These are phyloP conservation scores for Sinhomidia bicolor DNA, from an alignment of 2,888 invertebrate species.

Conservation along the genomic window DNA sequence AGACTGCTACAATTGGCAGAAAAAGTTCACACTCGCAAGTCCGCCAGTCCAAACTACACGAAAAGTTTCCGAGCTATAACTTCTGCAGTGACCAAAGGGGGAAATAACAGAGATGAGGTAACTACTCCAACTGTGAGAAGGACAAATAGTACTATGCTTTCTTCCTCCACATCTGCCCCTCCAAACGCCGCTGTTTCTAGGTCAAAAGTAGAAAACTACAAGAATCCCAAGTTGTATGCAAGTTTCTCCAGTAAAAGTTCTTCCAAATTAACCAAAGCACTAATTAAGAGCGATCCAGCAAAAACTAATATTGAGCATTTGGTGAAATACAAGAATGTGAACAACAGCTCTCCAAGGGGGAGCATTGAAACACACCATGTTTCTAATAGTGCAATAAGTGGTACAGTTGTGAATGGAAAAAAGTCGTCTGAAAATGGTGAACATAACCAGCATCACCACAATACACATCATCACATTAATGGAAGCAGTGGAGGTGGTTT, in stretches of 20 bases:
- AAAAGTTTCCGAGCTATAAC: constrained; percentile 71
- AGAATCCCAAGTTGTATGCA: constrained; percentile 77
- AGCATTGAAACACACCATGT: neutral
- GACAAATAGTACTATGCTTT: constrained; percentile 66
- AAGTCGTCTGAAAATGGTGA: constrained; percentile 60
- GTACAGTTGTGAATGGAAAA: constrained; percentile 55
- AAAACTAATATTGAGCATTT: constrained; percentile 79
- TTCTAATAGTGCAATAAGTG: neutral
- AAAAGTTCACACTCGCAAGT: constrained; percentile 74
- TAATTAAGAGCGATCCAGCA: constrained; percentile 76
- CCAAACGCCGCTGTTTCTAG: constrained; percentile 37
- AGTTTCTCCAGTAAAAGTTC: constrained; percentile 77
- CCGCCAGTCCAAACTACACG: constrained; percentile 61
- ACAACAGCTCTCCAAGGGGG: constrained; percentile 7
- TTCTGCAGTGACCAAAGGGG: constrained; percentile 60
- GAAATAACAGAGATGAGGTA: constrained; percentile 33
- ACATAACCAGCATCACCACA: constrained; percentile 24
- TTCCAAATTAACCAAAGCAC: constrained; percentile 74
- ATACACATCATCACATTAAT: constrained; percentile 15
- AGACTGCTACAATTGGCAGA: constrained; percentile 76
- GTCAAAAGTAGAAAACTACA: constrained; percentile 60
- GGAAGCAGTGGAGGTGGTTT: constrained; percentile 62
- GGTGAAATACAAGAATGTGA: constrained; percentile 71
- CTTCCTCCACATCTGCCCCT: constrained; percentile 56
- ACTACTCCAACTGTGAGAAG: constrained; percentile 68